These are phyloP conservation scores for Tamandua tetradactyla DNA, from an alignment of 2,797 vertebrate species.

Conservation along the genomic window DNA sequence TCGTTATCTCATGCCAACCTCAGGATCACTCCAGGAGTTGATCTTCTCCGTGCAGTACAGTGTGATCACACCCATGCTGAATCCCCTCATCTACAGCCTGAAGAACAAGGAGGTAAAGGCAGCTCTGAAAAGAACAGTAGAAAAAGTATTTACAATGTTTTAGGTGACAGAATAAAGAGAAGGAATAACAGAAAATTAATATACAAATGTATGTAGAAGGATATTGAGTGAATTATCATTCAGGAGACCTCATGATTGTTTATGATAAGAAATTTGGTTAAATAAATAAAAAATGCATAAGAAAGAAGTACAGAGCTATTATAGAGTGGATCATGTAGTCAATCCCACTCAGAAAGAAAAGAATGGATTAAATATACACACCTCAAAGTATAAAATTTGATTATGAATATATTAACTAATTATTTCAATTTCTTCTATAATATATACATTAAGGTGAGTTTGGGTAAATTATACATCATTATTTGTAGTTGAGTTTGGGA, in stretches of 20 bases:
- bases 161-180: neutral
- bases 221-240: neutral
- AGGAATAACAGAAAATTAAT: neutral
- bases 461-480: neutral
- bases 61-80: slow-evolving; percentile 46
- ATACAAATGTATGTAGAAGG: neutral
- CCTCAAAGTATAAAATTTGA: neutral
- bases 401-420: neutral
- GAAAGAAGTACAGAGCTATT: neutral
- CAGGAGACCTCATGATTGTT: neutral
- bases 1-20: slow-evolving; percentile 5
- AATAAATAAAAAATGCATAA: neutral
- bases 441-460: neutral
- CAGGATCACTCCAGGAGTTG: neutral
- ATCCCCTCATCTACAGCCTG: neutral
- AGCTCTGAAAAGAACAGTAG: slow-evolving; percentile 1
- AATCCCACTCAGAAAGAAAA: neutral
- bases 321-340: neutral
- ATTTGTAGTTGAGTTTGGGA: neutral
- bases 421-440: neutral
- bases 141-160: neutral
- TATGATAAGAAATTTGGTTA: neutral
- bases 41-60: slow-evolving; percentile 23
- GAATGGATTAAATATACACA: neutral
- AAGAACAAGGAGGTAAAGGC: slow-evolving; percentile 57